phyloP scores from a whole-genome alignment of 2,113 vertebrate genomes.

The Gobius niger region DNA sequence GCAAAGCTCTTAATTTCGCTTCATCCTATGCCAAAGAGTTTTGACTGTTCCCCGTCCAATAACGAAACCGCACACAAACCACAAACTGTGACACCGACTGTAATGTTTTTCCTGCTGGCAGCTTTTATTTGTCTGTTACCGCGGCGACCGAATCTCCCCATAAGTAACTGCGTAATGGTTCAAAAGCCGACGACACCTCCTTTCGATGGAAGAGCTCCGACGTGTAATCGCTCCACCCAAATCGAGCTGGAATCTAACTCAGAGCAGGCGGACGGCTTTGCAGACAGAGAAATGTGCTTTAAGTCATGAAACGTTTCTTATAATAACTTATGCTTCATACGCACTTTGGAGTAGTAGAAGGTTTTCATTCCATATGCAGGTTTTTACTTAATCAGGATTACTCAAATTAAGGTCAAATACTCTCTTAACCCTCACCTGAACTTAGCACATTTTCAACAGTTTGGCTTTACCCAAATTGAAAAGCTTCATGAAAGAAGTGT shows the following conservation, averaged over 20 bases:
- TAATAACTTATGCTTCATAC: neutral
- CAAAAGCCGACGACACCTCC: neutral
- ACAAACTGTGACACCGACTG: neutral
- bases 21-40: neutral
- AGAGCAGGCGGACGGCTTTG: neutral
- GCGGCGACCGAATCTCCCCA: neutral
- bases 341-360: neutral
- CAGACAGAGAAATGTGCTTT: neutral
- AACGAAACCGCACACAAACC: neutral
- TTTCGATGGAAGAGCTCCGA: neutral
- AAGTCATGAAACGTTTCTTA: too few species aligned
- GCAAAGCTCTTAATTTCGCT: neutral
- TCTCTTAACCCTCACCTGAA: too few species aligned
- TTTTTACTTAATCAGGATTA: too few species aligned
- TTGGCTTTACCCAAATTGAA: too few species aligned
- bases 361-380: too few species aligned
- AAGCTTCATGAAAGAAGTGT: too few species aligned
- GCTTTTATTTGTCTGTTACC: conserved; percentile 1
- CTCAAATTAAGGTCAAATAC: too few species aligned
- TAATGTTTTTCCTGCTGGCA: neutral
- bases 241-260: neutral
- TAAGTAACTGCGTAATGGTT: neutral
- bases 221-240: neutral
- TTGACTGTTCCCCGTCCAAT: neutral
- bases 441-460: too few species aligned